Evolutionary conservation across 2,113 vertebrate genomes (phyloP).

Genomic region (Lamprotornis superbus): DNA sequence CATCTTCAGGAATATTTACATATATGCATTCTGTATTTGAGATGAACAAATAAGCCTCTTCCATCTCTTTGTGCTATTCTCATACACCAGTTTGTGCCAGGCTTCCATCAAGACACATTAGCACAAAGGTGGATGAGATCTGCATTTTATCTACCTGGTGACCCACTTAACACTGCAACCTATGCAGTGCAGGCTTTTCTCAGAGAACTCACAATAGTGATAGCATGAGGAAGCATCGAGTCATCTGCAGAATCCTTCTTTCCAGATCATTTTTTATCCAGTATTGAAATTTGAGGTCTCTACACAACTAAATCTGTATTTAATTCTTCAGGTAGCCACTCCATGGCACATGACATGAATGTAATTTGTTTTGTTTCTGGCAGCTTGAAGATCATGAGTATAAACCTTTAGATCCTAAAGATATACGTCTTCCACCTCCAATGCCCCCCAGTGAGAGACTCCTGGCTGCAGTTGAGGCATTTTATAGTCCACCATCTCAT

Average conservation of each 20-base stretch:
- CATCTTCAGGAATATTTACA: not conserved
- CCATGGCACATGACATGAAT: not conserved
- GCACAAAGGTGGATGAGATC: not conserved
- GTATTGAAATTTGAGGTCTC: not conserved
- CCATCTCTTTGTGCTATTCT: not conserved
- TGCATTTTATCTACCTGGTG: not conserved
- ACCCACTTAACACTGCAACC: not conserved
- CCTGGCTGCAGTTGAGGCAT: conserved; percentile 94
- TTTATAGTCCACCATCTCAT: conserved; percentile 97
- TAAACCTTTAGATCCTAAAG: conserved; percentile 95
- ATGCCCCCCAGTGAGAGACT: conserved; percentile 97
- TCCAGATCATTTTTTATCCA: not conserved
- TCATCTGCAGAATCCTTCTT: not conserved
- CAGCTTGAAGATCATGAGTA: conserved; percentile 97
- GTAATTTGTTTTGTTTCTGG: conserved; percentile 11
- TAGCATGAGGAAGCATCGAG: rapidly evolving
- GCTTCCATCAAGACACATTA: not conserved
- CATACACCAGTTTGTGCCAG: not conserved
- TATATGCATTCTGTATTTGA: not conserved
- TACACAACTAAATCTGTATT: not conserved
- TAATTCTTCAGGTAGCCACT: not conserved
- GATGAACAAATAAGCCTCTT: not conserved
- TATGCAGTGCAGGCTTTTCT: not conserved
- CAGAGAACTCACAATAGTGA: not conserved
- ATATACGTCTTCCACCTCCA: conserved; percentile 94